These are phyloP conservation scores for Tachuris rubrigastra DNA, from an alignment of 2,113 vertebrate species.

Conservation along the genomic window DNA sequence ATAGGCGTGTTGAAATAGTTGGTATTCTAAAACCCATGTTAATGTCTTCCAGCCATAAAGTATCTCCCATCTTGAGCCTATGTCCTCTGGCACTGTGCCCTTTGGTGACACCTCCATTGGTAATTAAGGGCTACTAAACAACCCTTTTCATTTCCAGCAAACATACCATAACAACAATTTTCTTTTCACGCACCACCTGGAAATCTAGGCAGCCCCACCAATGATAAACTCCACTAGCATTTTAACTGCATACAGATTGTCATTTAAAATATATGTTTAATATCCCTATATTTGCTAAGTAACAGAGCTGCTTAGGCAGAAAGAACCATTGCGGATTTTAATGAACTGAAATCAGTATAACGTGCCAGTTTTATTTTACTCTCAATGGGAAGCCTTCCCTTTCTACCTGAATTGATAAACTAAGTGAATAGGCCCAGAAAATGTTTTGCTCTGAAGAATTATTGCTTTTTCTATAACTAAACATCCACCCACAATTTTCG, in stretches of 20 bases:
- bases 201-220: constrained; percentile 36
- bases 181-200: constrained; percentile 60
- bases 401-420: constrained; percentile 6
- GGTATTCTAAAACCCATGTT: background rate
- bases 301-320: background rate
- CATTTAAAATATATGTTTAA: constrained; percentile 43
- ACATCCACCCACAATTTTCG: background rate
- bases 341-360: constrained; percentile 25
- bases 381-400: background rate
- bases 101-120: constrained; percentile 59
- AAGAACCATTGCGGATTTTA: background rate
- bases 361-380: constrained; percentile 1
- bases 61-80: constrained; percentile 27
- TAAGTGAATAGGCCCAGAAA: background rate
- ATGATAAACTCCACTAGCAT: background rate
- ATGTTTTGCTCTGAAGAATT: background rate
- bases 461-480: constrained; percentile 18
- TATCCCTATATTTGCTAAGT: background rate
- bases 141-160: constrained; percentile 74
- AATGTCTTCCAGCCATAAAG: constrained; percentile 48
- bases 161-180: constrained; percentile 65
- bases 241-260: background rate
- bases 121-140: constrained; percentile 73
- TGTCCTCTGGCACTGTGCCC: constrained; percentile 57
- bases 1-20: background rate